These are phyloP conservation scores for Exaiptasia diaphana DNA, from an alignment of 64 coral and sea anemone species.

Conservation along the genomic window DNA sequence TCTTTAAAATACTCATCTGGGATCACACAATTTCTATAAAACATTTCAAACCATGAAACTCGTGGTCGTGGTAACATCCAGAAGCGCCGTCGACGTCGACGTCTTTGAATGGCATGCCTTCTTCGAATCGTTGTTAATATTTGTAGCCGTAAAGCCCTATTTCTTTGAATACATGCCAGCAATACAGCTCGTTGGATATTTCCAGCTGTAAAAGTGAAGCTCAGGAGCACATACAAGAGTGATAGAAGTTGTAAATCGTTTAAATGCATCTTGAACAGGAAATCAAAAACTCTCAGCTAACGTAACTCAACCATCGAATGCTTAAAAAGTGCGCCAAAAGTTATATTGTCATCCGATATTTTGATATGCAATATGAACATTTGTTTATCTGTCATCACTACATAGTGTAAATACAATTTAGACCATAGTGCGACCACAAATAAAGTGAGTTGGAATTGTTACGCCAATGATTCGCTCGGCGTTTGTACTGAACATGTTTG, in stretches of 20 bases:
- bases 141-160: neutral
- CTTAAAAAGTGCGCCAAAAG: neutral
- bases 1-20: constrained; percentile 44
- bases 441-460: neutral
- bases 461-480: no score
- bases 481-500: no score
- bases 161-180: neutral
- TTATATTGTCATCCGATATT: neutral
- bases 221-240: neutral
- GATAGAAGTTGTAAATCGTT: neutral
- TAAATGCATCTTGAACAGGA: neutral
- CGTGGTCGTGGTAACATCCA: neutral
- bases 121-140: neutral
- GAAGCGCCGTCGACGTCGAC: neutral
- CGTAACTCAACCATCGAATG: neutral
- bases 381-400: neutral
- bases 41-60: neutral
- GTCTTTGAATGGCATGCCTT: neutral
- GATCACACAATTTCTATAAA: no score
- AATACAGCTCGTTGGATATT: neutral
- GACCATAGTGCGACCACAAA: neutral
- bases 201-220: neutral
- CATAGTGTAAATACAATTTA: neutral
- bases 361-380: neutral
- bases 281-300: neutral